These are phyloP conservation scores for Hydractinia echinata DNA, from an alignment of 30 jellyfish, hydroid and myxozoan genomes.

Conservation along the genomic window DNA sequence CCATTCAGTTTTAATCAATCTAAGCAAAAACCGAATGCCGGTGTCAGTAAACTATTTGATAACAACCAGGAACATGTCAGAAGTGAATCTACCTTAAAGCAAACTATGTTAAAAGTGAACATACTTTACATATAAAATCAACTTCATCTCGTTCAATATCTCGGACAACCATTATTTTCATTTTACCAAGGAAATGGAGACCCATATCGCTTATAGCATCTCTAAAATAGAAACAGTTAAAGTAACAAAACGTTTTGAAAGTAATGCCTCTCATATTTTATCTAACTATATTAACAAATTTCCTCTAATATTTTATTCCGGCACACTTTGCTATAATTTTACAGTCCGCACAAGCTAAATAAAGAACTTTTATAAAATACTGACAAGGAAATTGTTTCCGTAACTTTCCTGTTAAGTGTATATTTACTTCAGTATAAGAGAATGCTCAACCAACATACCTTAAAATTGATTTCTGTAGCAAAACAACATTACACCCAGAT, in stretches of 20 bases:
- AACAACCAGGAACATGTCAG: too few species aligned
- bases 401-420: neutral
- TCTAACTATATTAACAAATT: too few species aligned
- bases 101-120: neutral
- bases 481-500: slow-evolving; percentile 94
- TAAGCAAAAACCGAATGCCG: too few species aligned
- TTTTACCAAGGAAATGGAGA: slow-evolving; percentile 90
- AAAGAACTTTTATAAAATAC: neutral
- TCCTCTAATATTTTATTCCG: too few species aligned
- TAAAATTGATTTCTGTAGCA: slow-evolving; percentile 91
- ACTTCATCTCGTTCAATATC: slow-evolving; percentile 96
- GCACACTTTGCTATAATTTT: too few species aligned
- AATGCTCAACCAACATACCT: slow-evolving; percentile 54
- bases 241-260: neutral
- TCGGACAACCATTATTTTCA: slow-evolving; percentile 92
- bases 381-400: neutral
- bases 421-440: neutral
- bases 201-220: slow-evolving; percentile 99
- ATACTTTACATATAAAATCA: slow-evolving; percentile 90
- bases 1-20: too few species aligned
- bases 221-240: slow-evolving; percentile 36
- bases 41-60: too few species aligned
- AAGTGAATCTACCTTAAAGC: neutral
- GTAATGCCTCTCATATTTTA: neutral
- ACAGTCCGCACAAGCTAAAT: neutral